Base-by-base conservation (phyloP, 2,888 invertebrate species). In the Troides oblongomaculatus region DNA sequence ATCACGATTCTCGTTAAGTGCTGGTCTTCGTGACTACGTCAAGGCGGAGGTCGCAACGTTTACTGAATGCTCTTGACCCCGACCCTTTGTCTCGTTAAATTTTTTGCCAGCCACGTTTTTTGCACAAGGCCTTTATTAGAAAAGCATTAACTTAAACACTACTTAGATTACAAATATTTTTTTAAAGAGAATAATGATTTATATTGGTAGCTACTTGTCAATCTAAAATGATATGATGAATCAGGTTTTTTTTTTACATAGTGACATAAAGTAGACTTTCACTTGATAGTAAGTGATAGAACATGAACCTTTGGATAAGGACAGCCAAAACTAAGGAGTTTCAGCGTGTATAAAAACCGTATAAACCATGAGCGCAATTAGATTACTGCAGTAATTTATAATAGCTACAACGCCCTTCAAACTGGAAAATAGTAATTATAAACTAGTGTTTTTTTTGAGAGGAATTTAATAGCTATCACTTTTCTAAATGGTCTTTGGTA, bases 61-160 rank as follows among this genome's bases (percentile, higher is more conserved):
- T 60, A 69, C 30, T 23, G 23, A 64, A 43, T 56, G 60, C 39
- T 64, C 53, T 64, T 61, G 64, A 64, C 69, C 69, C 56, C 64
- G 64, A 69, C 64, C 43, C 58, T 63, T 64, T n/a, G 60, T 60
- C 17, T 18, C 36, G 58, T 59, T 14, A 3, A 39, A 2, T 53
- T 64, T 64, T 23, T 64, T 64, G 14, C 57, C 23, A n/a, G 50
- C 21, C 61, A 56, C 39, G 39, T 39, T 39, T 56, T 56, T 8
- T 53, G 7, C 39, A 50, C 59, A 5, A 53, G 50, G 59, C n/a
- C 21, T 50, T 57, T 23, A 57, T 21, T 53, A 53, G 39, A 39
- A 39, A 39, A 39, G 39, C 10, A 10, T 39, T 39, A 39, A 18
- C 18, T 50, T 50, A 50, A 50, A 50, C 14, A 50, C 50, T 14